Evolutionary conservation across 2,113 vertebrate species (phyloP), one percentile per base, ranked within the genome.

Genomic region (Mola mola): DNA sequence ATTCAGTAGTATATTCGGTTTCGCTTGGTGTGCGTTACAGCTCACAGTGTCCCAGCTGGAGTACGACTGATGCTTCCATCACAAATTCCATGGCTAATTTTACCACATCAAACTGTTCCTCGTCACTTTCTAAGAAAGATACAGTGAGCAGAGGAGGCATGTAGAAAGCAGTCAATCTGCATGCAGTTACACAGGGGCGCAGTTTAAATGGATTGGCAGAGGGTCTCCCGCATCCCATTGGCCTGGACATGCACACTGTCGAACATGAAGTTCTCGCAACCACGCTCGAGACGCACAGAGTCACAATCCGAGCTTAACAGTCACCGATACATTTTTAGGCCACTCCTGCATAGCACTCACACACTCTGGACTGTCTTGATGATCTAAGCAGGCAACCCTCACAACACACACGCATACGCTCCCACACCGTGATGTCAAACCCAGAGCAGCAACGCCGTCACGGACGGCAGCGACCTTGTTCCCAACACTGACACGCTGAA

Each of bases 151-250:
- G 55, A 72, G 34, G 55, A 50, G 20, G 10, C 29, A n/a, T 52
- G 60, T 15, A 61, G 72, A 75, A 63, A 51, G 63, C 33, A 74
- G 66, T 57, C 50, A 69, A 66, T 75, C 57, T 78, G 76, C 74
- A 79, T 75, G 72, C 65, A 70, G 65, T 67, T 47, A 57, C 75
- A 77, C 56, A 55, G 74, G 59, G 65, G 44, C 5, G 10, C 67
- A 79, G 72, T 84, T 79, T 61, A 84, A 86, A 84, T 62, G 78
- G 78, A 83, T 79, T 83, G 79, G 78, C 77, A 73, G 51, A 74
- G 37, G 77, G 65, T 66, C 55, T 68, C 31, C 62, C 26, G 59
- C 61, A 57, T 25, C 43, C 46, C 33, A 62, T 64, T 83, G 65
- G 67, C 61, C 61, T 29, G 29, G 51, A 76, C 47, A 60, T 29